Conservation (phyloP, 1,140 invertebrate genomes). For the Drosophila sp. region DNA sequence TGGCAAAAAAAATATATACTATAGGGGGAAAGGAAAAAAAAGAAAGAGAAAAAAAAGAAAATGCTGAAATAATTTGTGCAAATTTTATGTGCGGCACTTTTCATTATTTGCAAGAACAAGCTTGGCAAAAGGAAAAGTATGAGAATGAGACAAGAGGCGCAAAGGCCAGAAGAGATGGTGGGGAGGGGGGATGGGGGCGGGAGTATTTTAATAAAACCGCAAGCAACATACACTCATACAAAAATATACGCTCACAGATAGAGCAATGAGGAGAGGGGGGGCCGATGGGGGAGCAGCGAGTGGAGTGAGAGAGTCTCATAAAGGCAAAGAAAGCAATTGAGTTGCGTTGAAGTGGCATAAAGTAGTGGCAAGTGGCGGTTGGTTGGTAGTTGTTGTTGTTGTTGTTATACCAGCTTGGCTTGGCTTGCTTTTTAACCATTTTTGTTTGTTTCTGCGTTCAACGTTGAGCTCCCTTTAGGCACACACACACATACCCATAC, state of each 20-base stretch:
- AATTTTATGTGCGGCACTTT: slow-evolving; percentile 80
- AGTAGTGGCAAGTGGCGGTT: slow-evolving; percentile 75
- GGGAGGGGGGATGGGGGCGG: slow-evolving; percentile 26
- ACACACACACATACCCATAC: slow-evolving; percentile 7
- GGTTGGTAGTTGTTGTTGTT: slow-evolving; percentile 40
- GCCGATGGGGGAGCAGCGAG: slow-evolving; percentile 9
- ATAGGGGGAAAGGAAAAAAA: not conserved
- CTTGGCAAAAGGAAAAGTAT: slow-evolving; percentile 41
- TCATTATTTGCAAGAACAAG: slow-evolving; percentile 73
- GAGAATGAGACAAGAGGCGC: slow-evolving; percentile 38
- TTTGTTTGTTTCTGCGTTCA: slow-evolving; percentile 66
- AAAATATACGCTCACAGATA: slow-evolving; percentile 23
- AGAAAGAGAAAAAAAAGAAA: slow-evolving; percentile 23
- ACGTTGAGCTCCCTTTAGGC: slow-evolving; percentile 47
- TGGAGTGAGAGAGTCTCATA: slow-evolving; percentile 54
- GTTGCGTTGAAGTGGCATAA: slow-evolving; percentile 81
- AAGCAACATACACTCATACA: slow-evolving; percentile 24
- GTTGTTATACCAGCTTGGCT: slow-evolving; percentile 23
- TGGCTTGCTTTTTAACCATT: slow-evolving; percentile 78
- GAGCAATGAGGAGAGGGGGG: not conserved
- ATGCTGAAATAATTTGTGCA: slow-evolving; percentile 72
- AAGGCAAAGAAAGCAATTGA: slow-evolving; percentile 80
- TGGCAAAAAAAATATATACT: not conserved
- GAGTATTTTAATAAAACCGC: slow-evolving; percentile 77
- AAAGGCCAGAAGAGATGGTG: slow-evolving; percentile 12